Conservation (phyloP, 2,113 vertebrate genomes). For the Macroglossus sobrinus region DNA sequence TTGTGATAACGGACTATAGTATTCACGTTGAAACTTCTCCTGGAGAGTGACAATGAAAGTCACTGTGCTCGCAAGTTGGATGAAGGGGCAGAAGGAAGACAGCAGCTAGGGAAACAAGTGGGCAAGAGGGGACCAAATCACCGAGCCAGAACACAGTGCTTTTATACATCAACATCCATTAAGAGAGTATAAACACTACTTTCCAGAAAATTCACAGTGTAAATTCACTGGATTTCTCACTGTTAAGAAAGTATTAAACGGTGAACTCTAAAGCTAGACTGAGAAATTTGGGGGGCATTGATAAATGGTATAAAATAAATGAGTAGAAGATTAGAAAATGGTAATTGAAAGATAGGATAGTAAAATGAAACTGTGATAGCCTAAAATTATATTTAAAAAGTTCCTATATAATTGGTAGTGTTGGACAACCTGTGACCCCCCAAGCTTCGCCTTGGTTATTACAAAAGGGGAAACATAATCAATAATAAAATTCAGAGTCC, state of each 20-base stretch:
- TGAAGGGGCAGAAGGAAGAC: too few relatives aligned
- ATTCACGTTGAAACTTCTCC: too few relatives aligned
- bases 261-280: not conserved
- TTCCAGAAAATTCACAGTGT: not conserved
- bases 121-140: fast-evolving
- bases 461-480: not conserved
- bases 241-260: not conserved
- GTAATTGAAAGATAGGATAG: too few relatives aligned
- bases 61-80: fast-evolving
- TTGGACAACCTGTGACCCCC: not conserved
- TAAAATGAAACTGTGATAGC: not conserved
- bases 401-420: too few relatives aligned
- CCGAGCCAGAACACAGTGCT: fast-evolving
- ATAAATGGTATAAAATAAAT: not conserved
- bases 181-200: fast-evolving
- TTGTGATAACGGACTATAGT: fast-evolving
- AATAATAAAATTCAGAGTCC: not conserved
- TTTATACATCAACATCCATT: fast-evolving
- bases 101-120: fast-evolving
- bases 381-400: not conserved
- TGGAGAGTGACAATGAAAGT: not conserved
- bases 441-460: not conserved
- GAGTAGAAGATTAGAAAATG: not conserved
- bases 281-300: not conserved
- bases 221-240: not conserved